Conservation (phyloP, 2,113 vertebrate species). For the Scalopus aquaticus region DNA sequence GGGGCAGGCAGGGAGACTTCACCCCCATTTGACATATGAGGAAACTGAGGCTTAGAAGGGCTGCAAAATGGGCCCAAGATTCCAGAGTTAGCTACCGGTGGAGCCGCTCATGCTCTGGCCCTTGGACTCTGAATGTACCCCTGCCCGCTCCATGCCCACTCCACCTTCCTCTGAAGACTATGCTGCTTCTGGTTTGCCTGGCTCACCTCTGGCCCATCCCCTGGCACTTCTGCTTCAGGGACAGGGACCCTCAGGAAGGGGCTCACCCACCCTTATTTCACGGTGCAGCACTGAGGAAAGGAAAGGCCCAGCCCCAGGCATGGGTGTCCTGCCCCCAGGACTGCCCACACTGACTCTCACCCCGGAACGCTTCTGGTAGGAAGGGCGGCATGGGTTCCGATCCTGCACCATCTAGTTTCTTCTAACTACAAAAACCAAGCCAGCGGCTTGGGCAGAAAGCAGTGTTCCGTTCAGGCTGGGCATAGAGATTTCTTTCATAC, state of each 20-base stretch:
- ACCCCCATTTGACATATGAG: background rate
- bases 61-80: background rate
- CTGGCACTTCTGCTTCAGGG: background rate
- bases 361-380: background rate
- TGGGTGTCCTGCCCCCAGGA: background rate
- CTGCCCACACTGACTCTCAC: background rate
- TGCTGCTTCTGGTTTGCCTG: background rate
- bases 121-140: background rate
- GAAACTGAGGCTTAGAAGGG: background rate
- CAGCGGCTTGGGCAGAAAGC: background rate
- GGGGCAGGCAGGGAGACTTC: background rate
- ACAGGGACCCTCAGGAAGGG: background rate
- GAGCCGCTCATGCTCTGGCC: background rate
- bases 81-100: accelerated
- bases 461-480: background rate
- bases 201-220: background rate
- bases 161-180: background rate
- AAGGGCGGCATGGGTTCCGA: background rate
- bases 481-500: background rate
- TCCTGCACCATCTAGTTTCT: background rate
- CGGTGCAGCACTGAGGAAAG: background rate
- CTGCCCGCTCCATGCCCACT: accelerated
- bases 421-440: background rate
- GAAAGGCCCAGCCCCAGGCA: background rate
- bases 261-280: background rate